Percentiles rank a stretch among this genome's conserved stretches.
phyloP scores from a whole-genome alignment of 2,888 invertebrate species.

The Ommatoiulus sabulosus region DNA sequence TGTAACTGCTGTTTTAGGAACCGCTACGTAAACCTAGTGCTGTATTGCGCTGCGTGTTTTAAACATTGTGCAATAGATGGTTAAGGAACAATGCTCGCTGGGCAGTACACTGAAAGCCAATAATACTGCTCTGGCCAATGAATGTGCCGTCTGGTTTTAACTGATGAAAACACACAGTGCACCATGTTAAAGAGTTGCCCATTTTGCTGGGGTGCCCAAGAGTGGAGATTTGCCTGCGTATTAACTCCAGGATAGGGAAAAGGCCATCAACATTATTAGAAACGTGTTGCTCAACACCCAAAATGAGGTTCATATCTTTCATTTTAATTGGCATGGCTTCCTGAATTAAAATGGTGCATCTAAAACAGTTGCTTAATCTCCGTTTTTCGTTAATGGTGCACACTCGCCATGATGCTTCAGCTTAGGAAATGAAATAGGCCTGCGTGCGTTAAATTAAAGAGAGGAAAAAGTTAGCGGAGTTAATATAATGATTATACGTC shows the following conservation, averaged over 20 bases:
- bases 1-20: too few species aligned
- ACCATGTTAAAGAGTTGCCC: background rate
- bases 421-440: constrained; percentile 19
- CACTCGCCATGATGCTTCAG: background rate
- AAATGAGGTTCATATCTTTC: constrained; percentile 10
- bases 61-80: too few species aligned
- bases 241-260: constrained; percentile 10
- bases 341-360: constrained; percentile 19
- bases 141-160: too few species aligned
- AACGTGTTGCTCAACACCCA: constrained; percentile 1
- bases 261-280: constrained; percentile 19
- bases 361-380: constrained; percentile 19
- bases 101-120: too few species aligned
- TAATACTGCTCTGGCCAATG: too few species aligned
- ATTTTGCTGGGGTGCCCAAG: background rate
- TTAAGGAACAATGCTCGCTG: too few species aligned
- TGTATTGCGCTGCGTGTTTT: too few species aligned
- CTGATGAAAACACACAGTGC: too few species aligned
- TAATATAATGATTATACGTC: background rate
- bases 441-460: background rate
- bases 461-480: background rate
- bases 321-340: constrained; percentile 12
- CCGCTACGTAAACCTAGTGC: too few species aligned
- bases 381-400: constrained; percentile 1
- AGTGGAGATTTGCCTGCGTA: background rate